A percentile compares a stretch with the other conserved stretches of the same genome.
These are phyloP conservation scores for Diorhabda elongata DNA, from an alignment of 1,140 invertebrate genomes.

Conservation along the genomic window DNA sequence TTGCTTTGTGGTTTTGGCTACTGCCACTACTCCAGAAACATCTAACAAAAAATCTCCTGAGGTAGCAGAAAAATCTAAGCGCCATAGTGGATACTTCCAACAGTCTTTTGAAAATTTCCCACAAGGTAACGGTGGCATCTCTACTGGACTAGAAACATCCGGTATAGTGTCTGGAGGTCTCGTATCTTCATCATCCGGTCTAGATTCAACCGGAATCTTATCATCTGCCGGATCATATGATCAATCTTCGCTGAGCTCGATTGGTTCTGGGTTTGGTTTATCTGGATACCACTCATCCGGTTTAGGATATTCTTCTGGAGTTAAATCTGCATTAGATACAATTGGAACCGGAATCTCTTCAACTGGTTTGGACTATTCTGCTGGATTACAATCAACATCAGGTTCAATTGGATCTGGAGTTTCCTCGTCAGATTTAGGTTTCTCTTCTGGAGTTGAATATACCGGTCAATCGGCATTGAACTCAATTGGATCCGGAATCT, in stretches of 20 bases:
- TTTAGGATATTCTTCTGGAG: neutral
- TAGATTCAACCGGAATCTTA: neutral
- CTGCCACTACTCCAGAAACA: neutral
- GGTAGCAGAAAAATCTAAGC: neutral
- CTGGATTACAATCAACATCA: neutral
- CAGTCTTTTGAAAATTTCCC: neutral
- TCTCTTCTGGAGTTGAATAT: no score
- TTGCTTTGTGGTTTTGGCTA: conserved; percentile 10
- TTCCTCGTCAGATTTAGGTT: neutral
- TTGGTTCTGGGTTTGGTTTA: neutral
- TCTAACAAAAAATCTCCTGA: neutral
- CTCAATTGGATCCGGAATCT: neutral
- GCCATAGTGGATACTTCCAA: neutral
- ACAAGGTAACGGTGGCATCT: neutral
- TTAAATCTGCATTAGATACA: neutral
- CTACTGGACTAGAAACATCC: no score
- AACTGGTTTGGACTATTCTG: neutral
- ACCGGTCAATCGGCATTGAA: neutral
- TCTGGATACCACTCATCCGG: neutral
- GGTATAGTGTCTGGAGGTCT: no score
- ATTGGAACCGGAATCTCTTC: neutral
- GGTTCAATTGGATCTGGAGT: neutral
- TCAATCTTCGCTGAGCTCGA: no score
- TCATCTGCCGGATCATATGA: no score
- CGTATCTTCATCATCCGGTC: neutral